Conservation (phyloP, 1,140 invertebrate species). For the Lepidostoma basale region DNA sequence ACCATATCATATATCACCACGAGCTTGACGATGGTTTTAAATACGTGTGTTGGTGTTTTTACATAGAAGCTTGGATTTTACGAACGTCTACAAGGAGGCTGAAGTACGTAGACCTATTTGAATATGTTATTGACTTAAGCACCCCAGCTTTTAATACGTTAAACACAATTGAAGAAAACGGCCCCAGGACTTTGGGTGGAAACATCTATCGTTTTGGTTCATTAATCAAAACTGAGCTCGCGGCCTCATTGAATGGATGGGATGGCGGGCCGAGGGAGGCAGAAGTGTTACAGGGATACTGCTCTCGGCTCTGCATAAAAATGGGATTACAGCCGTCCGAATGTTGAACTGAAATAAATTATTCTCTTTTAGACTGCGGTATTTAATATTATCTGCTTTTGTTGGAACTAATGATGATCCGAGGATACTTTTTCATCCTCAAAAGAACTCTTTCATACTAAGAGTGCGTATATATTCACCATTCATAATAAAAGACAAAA, state of each 20-base stretch:
- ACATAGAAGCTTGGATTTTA: no score
- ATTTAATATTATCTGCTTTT: background rate
- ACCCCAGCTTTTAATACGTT: no score
- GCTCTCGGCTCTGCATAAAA: slow-evolving; percentile 10
- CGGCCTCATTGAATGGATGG: slow-evolving; percentile 1
- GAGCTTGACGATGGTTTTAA: no score
- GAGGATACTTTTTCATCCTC: background rate
- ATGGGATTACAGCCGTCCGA: background rate
- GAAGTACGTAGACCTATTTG: no score
- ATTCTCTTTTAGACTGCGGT: background rate
- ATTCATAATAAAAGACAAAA: no score
- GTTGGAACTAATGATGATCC: background rate
- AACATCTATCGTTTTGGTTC: slow-evolving; percentile 13
- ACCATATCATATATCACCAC: no score
- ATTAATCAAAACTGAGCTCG: slow-evolving; percentile 15
- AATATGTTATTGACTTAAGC: no score
- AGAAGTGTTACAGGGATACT: background rate
- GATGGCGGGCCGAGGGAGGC: background rate
- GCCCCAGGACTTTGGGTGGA: background rate
- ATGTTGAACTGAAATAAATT: slow-evolving; percentile 13
- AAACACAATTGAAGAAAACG: no score
- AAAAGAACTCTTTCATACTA: no score
- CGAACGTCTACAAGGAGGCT: no score
- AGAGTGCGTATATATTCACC: no score
- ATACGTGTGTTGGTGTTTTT: no score